These are phyloP conservation scores for Rhadina sibilatrix DNA, from an alignment of 2,113 vertebrate species.

Conservation along the genomic window DNA sequence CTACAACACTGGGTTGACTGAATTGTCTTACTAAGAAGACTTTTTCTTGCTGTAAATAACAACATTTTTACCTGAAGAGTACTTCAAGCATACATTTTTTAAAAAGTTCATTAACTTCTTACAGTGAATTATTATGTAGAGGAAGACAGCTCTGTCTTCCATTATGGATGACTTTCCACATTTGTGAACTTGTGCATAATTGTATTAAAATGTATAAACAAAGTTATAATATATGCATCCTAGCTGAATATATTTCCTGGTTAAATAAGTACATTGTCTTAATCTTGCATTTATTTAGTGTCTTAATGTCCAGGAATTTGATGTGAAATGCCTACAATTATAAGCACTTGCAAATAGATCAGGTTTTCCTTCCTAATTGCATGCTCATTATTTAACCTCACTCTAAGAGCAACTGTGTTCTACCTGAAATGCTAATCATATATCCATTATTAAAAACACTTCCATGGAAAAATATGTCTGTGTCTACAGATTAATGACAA, in stretches of 20 bases:
- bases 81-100: not conserved
- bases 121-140: not conserved
- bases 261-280: not conserved
- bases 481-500: not conserved
- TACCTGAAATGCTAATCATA: not conserved
- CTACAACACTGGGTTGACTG: not conserved
- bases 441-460: not conserved
- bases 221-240: not conserved
- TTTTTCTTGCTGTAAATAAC: not conserved
- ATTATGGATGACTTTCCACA: not conserved
- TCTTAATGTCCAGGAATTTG: not conserved
- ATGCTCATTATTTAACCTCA: not conserved
- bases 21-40: not conserved
- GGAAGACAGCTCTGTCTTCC: not conserved
- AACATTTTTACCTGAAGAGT: not conserved
- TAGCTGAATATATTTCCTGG: not conserved
- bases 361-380: not conserved
- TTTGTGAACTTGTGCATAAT: not conserved
- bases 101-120: not conserved
- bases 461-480: not conserved
- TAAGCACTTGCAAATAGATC: not conserved
- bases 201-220: not conserved
- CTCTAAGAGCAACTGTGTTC: not conserved
- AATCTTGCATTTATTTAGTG: not conserved
- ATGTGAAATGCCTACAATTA: not conserved